These are phyloP conservation scores for Glaucidium brasilianum DNA, from an alignment of 2,113 vertebrate species.

Conservation along the genomic window DNA sequence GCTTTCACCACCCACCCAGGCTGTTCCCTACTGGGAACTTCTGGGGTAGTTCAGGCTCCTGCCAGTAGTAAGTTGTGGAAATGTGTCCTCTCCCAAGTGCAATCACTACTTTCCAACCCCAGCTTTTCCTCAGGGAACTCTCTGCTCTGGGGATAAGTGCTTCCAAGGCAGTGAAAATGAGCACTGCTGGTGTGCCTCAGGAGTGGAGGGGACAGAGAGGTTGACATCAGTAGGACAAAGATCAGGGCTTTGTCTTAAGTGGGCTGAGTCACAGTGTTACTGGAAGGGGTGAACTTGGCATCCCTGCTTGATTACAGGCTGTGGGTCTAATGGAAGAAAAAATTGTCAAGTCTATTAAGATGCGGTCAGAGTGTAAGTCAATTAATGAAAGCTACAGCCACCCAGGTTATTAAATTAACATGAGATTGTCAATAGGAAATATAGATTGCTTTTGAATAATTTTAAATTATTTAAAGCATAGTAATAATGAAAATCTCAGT, in stretches of 20 bases:
- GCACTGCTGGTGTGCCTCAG: not conserved
- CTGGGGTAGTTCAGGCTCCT: not conserved
- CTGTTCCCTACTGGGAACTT: not conserved
- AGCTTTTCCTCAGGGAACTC: not conserved
- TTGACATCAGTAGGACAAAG: not conserved
- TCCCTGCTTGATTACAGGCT: not conserved
- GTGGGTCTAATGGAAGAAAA: not conserved
- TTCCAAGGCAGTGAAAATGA: not conserved
- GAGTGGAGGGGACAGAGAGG: not conserved
- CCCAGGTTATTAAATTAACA: not conserved
- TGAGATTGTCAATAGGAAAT: slow-evolving; percentile 18
- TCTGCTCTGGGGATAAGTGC: not conserved
- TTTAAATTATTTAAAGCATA: slow-evolving; percentile 1
- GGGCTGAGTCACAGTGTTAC: not conserved
- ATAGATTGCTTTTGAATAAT: slow-evolving; percentile 4
- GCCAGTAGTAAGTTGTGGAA: not conserved
- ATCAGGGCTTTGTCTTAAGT: not conserved
- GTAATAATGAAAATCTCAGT: not conserved
- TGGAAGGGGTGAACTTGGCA: not conserved
- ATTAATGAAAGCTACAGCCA: slow-evolving; percentile 22
- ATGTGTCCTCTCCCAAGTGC: not conserved
- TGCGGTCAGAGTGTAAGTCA: not conserved
- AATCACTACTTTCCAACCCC: not conserved
- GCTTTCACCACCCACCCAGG: not conserved
- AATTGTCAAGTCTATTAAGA: slow-evolving; percentile 1